Conservation (phyloP, 53 echinoderm and acorn worm genomes). For the Paracentrotus lividus region DNA sequence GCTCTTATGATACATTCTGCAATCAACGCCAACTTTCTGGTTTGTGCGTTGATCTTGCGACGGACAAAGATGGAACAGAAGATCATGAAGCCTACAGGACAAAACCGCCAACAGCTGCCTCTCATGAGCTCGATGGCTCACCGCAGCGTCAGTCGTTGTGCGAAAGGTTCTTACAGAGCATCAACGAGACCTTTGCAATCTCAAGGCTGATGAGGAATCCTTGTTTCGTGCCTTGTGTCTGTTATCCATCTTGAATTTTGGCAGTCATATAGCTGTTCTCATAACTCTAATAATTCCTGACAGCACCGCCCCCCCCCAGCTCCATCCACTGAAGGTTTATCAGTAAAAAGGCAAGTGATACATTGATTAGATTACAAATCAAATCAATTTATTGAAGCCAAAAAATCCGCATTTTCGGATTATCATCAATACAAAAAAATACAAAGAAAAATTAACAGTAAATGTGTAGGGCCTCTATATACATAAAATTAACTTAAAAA, state of each 20-base stretch:
- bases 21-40: conserved; percentile 27
- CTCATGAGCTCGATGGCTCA: not conserved
- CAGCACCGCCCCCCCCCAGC: too few species aligned
- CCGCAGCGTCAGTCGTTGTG: not conserved
- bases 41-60: conserved; percentile 63
- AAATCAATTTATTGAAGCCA: too few species aligned
- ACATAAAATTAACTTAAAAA: too few species aligned
- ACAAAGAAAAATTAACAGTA: too few species aligned
- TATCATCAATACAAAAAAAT: too few species aligned
- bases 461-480: too few species aligned
- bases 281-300: too few species aligned
- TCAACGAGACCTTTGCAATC: conserved; percentile 37
- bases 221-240: conserved; percentile 24
- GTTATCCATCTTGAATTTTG: not conserved
- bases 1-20: conserved; percentile 66
- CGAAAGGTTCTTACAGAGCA: not conserved
- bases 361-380: too few species aligned
- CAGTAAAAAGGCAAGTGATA: too few species aligned
- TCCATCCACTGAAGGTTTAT: too few species aligned
- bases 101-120: not conserved
- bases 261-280: not conserved
- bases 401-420: too few species aligned
- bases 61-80: conserved; percentile 60
- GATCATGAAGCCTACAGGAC: conserved; percentile 6
- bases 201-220: conserved; percentile 32